Percentiles rank a stretch among this genome's conserved stretches.
These are phyloP conservation scores for Clepsis dumicolana DNA, from an alignment of 2,888 invertebrate genomes.

Conservation along the genomic window DNA sequence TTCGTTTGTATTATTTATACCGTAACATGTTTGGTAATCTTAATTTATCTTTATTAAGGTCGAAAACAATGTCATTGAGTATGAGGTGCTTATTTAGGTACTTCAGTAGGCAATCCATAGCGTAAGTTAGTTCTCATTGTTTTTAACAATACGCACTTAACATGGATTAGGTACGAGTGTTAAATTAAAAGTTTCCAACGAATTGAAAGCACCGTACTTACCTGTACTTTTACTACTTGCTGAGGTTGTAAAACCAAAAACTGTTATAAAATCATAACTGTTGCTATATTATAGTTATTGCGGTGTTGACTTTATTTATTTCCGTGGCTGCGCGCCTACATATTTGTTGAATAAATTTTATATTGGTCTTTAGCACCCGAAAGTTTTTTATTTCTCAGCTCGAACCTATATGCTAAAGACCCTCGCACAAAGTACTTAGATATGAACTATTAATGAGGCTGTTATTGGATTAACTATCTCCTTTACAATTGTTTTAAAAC, in stretches of 20 bases:
- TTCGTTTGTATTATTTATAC: slow-evolving; percentile 2
- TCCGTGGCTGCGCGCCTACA: neutral
- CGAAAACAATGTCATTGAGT: neutral
- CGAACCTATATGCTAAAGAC: neutral
- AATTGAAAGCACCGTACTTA: neutral
- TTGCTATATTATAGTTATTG: neutral
- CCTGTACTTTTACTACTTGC: neutral
- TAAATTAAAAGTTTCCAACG: neutral
- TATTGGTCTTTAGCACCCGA: slow-evolving; percentile 32
- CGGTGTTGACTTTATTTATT: neutral
- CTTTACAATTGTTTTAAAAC: no score
- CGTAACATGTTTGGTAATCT: neutral
- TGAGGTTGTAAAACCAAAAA: neutral
- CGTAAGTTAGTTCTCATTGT: neutral
- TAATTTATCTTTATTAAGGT: neutral
- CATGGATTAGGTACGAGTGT: neutral
- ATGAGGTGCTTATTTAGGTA: slow-evolving; percentile 2
- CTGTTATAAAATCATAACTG: neutral
- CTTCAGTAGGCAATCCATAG: slow-evolving; percentile 1
- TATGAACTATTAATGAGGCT: no score
- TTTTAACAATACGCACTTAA: neutral
- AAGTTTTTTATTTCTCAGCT: slow-evolving; percentile 30
- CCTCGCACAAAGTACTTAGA: no score
- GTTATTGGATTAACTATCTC: no score
- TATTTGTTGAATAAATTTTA: slow-evolving; percentile 37